phyloP scores from a whole-genome alignment of 2,113 vertebrate genomes.

The Pyxicephalus adspersus region DNA sequence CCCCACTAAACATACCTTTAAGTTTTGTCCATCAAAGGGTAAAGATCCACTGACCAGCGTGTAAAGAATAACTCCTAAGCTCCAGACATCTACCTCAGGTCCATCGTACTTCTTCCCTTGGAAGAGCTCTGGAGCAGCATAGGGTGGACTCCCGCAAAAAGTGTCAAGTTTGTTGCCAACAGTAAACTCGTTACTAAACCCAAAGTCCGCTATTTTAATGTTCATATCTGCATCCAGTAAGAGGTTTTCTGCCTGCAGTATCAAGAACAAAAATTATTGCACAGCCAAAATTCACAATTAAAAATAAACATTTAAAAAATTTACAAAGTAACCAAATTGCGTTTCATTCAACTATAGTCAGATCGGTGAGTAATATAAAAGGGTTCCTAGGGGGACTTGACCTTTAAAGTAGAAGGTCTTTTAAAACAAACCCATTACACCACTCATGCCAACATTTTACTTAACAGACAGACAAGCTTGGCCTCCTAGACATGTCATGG shows the following conservation, averaged over 20 bases:
- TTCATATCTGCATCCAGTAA: conserved; percentile 98
- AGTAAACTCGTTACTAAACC: conserved; percentile 98
- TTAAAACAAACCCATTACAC: neutral
- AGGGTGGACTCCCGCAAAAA: conserved; percentile 96
- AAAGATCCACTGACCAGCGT: conserved; percentile 97
- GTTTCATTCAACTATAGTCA: too few relatives aligned
- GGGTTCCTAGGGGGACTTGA: too few relatives aligned
- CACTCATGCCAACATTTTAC: too few relatives aligned
- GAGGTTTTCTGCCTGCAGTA: conserved; percentile 91
- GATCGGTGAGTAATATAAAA: too few relatives aligned
- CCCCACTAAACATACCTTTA: conserved; percentile 79
- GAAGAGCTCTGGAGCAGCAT: conserved; percentile 96
- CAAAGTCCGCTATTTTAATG: conserved; percentile 98
- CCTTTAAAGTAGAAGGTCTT: too few relatives aligned
- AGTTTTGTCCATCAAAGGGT: conserved; percentile 96
- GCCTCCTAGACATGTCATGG: too few relatives aligned
- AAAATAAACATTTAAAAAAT: too few relatives aligned
- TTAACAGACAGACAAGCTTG: neutral
- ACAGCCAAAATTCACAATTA: neutral
- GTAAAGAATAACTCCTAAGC: conserved; percentile 96
- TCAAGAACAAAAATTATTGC: conserved; percentile 58
- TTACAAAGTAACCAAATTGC: too few relatives aligned
- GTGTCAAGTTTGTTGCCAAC: conserved; percentile 97
- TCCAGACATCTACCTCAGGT: conserved; percentile 98
- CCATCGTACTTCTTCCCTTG: conserved; percentile 98